phyloP scores from a whole-genome alignment of 2,797 vertebrate genomes.

The Tamandua tetradactyla region DNA sequence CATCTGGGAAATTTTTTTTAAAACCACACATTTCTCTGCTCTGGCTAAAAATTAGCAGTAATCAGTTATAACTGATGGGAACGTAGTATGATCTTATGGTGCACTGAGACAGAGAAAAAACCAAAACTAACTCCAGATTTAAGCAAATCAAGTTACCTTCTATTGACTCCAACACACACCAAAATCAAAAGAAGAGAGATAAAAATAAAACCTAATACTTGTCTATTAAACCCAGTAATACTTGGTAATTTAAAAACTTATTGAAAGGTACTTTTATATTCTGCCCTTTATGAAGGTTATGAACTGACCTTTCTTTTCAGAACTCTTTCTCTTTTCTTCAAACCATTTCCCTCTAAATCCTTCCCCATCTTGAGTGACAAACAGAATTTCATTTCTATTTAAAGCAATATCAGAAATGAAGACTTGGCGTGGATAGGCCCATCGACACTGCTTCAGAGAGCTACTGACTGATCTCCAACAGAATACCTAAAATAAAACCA shows the following conservation, averaged over 20 bases:
- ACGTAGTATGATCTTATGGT: not conserved
- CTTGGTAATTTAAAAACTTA: not conserved
- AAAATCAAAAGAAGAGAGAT: not conserved
- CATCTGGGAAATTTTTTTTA: not conserved
- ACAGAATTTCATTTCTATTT: slow-evolving; percentile 93
- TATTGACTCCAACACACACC: not conserved
- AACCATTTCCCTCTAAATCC: slow-evolving; percentile 95
- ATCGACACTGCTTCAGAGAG: slow-evolving; percentile 93
- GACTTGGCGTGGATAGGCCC: slow-evolving; percentile 96
- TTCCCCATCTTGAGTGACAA: slow-evolving; percentile 96
- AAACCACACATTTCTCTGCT: not conserved
- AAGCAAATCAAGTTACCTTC: not conserved
- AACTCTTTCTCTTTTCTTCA: slow-evolving; percentile 90
- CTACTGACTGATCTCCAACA: slow-evolving; percentile 92
- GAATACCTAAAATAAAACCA: slow-evolving; percentile 90
- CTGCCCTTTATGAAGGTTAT: not conserved
- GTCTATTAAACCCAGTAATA: not conserved
- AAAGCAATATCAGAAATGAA: slow-evolving; percentile 96
- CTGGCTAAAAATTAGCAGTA: not conserved
- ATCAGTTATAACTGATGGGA: not conserved
- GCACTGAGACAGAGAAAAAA: not conserved
- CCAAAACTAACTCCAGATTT: not conserved
- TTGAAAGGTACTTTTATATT: not conserved
- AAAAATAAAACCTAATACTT: not conserved
- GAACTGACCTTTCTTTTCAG: slow-evolving; percentile 93